Conservation (phyloP, 2,797 vertebrate species). For the Serranus cabrilla region DNA sequence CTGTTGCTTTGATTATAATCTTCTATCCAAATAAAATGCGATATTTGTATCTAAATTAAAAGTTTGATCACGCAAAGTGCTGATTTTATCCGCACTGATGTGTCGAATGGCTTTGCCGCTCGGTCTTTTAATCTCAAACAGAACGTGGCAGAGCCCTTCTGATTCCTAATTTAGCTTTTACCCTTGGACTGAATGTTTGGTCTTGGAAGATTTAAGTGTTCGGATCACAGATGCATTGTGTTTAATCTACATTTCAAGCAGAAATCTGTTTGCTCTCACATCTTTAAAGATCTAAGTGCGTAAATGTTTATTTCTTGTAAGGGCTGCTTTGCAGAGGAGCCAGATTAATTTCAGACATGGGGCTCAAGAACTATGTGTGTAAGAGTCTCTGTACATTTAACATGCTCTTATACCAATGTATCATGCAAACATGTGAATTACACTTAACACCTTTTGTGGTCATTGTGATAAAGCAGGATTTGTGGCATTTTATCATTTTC, state of each 20-base stretch:
- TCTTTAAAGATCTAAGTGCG: background rate
- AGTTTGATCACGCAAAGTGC: background rate
- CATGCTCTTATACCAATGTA: too few relatives aligned
- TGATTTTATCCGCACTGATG: background rate
- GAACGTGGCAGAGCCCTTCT: background rate
- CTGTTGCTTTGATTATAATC: background rate
- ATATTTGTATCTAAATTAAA: background rate
- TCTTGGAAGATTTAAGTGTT: background rate
- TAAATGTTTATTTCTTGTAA: background rate
- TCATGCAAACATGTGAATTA: too few relatives aligned
- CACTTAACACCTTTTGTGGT: too few relatives aligned
- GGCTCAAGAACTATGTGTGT: too few relatives aligned
- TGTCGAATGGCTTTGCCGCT: background rate
- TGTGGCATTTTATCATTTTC: too few relatives aligned
- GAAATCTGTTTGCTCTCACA: background rate
- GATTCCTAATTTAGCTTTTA: conserved; percentile 14
- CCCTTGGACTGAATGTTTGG: conserved; percentile 18
- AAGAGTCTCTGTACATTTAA: too few relatives aligned
- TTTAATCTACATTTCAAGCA: conserved; percentile 9
- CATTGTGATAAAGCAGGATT: too few relatives aligned
- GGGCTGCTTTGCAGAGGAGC: background rate
- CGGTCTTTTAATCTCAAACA: background rate
- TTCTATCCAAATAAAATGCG: background rate
- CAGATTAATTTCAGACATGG: too few relatives aligned
- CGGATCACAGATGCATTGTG: conserved; percentile 16